Percentiles rank a stretch among this genome's conserved stretches.
These are phyloP conservation scores for Aplidium turbinatum DNA, from an alignment of 23 tunicate genomes.

Conservation along the genomic window DNA sequence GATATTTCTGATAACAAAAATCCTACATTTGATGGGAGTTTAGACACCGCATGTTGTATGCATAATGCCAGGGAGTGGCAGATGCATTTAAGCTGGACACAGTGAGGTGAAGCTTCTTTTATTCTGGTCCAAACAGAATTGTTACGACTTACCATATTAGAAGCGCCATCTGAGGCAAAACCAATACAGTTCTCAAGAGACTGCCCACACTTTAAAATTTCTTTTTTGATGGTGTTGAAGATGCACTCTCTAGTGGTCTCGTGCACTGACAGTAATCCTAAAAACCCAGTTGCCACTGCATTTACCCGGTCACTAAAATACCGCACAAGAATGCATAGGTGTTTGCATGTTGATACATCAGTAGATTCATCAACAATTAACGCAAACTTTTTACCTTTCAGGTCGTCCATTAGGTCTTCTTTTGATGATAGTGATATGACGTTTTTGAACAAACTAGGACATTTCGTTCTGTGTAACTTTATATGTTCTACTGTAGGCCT, in stretches of 20 bases:
- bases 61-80: conserved; percentile 53
- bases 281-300: conserved; percentile 13
- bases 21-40: conserved; percentile 37
- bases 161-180: conserved; percentile 50
- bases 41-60: conserved; percentile 27
- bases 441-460: conserved; percentile 6
- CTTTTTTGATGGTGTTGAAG: conserved; percentile 22
- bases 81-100: conserved; percentile 36
- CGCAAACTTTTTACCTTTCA: conserved; percentile 2
- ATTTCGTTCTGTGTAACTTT: conserved; percentile 32
- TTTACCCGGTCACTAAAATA: conserved; percentile 21
- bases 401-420: conserved; percentile 9
- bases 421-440: conserved; percentile 23
- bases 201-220: conserved; percentile 15
- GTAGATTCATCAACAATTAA: conserved; percentile 39
- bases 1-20: conserved; percentile 20
- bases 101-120: conserved; percentile 24
- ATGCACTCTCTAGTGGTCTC: conserved; percentile 23
- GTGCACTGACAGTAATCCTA: conserved; percentile 21
- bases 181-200: conserved; percentile 14
- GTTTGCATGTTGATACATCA: conserved; percentile 30
- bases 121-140: conserved; percentile 53
- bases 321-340: conserved; percentile 41
- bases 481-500: neutral
- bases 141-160: conserved; percentile 36